Evolutionary conservation across 2,113 vertebrate genomes (phyloP).

Genomic region (Speoplatyrhinus poulsoni): DNA sequence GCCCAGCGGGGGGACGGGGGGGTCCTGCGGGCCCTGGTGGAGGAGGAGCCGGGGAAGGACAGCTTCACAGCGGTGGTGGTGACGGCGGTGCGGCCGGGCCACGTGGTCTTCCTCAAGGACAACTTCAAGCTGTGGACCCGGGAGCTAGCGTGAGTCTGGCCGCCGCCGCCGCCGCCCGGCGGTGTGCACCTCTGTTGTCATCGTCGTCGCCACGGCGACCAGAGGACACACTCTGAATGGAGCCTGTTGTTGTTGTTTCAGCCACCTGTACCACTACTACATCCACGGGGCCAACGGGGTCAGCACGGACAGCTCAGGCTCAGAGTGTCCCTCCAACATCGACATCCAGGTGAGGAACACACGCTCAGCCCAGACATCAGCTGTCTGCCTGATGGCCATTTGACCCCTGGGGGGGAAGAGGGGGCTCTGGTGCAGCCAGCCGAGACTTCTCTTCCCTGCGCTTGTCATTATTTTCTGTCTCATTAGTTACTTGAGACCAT

Average conservation of each 20-base stretch:
- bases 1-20: conserved; percentile 83
- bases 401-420: too few species aligned
- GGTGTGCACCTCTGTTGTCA: background rate
- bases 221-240: background rate
- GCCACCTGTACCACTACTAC: conserved; percentile 96
- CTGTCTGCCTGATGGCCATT: too few species aligned
- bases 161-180: background rate
- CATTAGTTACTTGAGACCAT: too few species aligned
- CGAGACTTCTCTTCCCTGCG: too few species aligned
- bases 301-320: conserved; percentile 46
- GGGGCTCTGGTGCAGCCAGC: too few species aligned
- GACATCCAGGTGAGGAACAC: conserved; percentile 82
- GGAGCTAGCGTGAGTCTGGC: conserved; percentile 84
- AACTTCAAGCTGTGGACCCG: conserved; percentile 82
- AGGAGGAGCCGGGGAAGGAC: conserved; percentile 82
- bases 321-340: conserved; percentile 71
- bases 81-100: conserved; percentile 80
- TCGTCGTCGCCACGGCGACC: background rate
- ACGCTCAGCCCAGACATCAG: too few species aligned
- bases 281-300: conserved; percentile 89
- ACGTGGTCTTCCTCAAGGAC: conserved; percentile 83
- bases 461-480: too few species aligned
- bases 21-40: conserved; percentile 82
- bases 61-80: conserved; percentile 91
- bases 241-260: conserved; percentile 63